Percentiles rank a stretch among this genome's conserved stretches.
Conservation (phyloP, 2,113 vertebrate species). For the Collichthys lucidus region DNA sequence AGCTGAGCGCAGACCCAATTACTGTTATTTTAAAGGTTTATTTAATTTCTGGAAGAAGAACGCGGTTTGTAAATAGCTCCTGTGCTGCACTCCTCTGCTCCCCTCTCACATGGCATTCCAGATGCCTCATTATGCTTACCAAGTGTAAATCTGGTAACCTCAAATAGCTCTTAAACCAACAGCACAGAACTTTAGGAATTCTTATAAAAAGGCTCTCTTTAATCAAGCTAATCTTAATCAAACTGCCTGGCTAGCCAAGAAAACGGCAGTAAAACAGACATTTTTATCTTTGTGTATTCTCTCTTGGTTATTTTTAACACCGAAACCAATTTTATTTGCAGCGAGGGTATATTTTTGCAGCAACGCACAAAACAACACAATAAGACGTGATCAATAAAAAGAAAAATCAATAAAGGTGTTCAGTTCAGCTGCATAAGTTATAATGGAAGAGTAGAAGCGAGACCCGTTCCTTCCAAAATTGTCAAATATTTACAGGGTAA, state of each 20-base stretch:
- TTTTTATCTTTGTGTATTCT: constrained; percentile 35
- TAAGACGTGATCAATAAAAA: constrained; percentile 16
- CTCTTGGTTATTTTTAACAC: constrained; percentile 3
- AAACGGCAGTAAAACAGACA: constrained; percentile 25
- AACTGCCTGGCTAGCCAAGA: constrained; percentile 41
- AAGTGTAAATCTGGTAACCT: constrained; percentile 74
- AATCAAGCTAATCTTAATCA: constrained; percentile 63
- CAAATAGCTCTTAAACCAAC: constrained; percentile 73
- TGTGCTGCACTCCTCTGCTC: constrained; percentile 28
- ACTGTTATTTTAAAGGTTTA: constrained; percentile 50
- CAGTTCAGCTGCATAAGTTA: not conserved
- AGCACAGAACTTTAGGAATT: constrained; percentile 68
- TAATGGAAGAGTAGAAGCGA: constrained; percentile 4
- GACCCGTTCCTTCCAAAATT: constrained; percentile 32
- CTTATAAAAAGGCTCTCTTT: constrained; percentile 66
- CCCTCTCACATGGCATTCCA: constrained; percentile 58
- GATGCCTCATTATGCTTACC: constrained; percentile 65
- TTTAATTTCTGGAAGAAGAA: constrained; percentile 40
- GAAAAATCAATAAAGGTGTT: constrained; percentile 20
- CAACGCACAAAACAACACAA: not conserved
- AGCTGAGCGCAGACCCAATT: constrained; percentile 24
- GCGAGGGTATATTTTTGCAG: not conserved
- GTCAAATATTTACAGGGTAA: constrained; percentile 45
- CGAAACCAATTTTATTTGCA: not conserved
- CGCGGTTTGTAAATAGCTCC: constrained; percentile 27